Conservation (phyloP, 1,140 invertebrate genomes). For the Musca domestica region DNA sequence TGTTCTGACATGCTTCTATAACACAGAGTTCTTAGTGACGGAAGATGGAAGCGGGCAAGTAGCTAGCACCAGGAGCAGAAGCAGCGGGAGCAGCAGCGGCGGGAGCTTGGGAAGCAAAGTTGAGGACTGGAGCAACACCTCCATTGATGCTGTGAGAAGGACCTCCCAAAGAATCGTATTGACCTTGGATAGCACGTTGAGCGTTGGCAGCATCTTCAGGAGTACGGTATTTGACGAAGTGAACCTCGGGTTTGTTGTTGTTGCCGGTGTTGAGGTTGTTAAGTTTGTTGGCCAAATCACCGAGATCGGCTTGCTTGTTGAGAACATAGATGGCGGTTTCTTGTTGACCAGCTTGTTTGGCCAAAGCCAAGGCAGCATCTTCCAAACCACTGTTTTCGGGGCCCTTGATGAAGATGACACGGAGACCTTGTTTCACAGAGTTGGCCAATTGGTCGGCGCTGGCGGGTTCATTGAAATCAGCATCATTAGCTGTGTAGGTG, state of each 20-base stretch:
- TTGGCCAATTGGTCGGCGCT: constrained; percentile 30
- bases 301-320: constrained; percentile 62
- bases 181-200: constrained; percentile 46
- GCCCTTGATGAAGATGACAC: constrained; percentile 83
- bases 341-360: constrained; percentile 67
- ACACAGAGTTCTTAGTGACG: constrained; percentile 23
- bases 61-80: constrained; percentile 39
- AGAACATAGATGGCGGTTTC: constrained; percentile 83
- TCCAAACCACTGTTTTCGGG: constrained; percentile 61
- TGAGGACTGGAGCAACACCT: constrained; percentile 43
- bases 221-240: constrained; percentile 48
- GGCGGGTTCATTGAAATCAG: constrained; percentile 41
- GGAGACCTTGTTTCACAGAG: constrained; percentile 36
- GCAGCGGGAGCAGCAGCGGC: constrained; percentile 5
- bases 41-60: constrained; percentile 45
- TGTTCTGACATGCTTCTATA: too few relatives aligned
- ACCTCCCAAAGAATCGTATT: constrained; percentile 45
- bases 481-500: constrained; percentile 44
- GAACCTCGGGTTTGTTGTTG: constrained; percentile 46
- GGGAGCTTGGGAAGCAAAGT: constrained; percentile 40
- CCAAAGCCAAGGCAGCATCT: constrained; percentile 54
- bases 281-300: constrained; percentile 40
- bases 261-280: constrained; percentile 43
- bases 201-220: constrained; percentile 45
- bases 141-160: constrained; percentile 39